These are phyloP conservation scores for Neolamprologus toae DNA, from an alignment of 2,113 vertebrate genomes.

Conservation along the genomic window DNA sequence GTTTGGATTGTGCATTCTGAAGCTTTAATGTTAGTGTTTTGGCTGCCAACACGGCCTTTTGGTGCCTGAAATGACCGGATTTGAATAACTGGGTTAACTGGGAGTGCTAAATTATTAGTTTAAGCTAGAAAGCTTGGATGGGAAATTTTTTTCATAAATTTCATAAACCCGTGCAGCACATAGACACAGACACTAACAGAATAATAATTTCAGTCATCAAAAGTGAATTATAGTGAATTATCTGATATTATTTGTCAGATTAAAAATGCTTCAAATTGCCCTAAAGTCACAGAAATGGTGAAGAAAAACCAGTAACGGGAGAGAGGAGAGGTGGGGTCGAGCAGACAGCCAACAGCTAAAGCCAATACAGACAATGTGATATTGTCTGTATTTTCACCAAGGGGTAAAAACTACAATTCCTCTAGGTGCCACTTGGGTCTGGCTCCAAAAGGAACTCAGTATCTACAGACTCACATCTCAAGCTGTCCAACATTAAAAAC, in stretches of 20 bases:
- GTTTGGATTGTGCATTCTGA: background rate
- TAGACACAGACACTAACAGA: background rate
- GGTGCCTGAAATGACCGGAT: background rate
- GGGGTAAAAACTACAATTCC: background rate
- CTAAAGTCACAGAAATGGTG: background rate
- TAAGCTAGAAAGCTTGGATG: background rate
- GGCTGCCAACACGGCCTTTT: fast-evolving
- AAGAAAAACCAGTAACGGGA: background rate
- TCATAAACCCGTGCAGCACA: background rate
- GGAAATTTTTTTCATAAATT: background rate
- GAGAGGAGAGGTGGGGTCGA: background rate
- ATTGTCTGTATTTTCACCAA: background rate
- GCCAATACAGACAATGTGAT: background rate
- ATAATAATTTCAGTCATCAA: background rate
- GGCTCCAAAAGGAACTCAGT: background rate
- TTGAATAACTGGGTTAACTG: background rate
- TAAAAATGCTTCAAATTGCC: background rate
- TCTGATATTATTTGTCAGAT: background rate
- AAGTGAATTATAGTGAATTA: background rate
- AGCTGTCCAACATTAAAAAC: background rate
- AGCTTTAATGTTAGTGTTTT: background rate
- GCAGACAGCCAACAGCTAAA: background rate
- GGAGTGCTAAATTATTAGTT: background rate
- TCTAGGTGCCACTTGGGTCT: background rate
- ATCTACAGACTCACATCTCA: background rate